phyloP scores from a whole-genome alignment of 2,113 vertebrate species.

The Rhegmatorhina hoffmannsi region DNA sequence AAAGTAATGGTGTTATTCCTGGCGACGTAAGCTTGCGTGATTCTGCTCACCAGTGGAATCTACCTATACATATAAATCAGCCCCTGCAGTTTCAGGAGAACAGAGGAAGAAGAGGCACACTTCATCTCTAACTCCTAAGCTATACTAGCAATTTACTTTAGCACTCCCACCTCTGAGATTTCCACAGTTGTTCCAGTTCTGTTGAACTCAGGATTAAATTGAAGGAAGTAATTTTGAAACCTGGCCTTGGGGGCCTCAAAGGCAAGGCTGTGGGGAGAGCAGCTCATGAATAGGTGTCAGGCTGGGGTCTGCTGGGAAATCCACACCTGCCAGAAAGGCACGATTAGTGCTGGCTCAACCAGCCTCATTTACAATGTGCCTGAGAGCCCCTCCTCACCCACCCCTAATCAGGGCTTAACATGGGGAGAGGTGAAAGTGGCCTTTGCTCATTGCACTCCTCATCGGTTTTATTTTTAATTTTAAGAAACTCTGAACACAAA shows the following conservation, averaged over 20 bases:
- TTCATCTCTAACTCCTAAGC: not conserved
- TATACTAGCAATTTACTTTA: not conserved
- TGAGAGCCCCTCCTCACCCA: not conserved
- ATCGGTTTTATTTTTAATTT: not conserved
- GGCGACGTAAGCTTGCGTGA: not conserved
- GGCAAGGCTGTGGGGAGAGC: not conserved
- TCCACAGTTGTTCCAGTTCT: not conserved
- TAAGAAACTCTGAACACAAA: not conserved
- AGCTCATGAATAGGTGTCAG: not conserved
- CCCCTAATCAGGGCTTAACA: not conserved
- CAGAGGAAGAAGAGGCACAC: slow-evolving; percentile 11
- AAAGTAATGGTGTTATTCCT: slow-evolving; percentile 53
- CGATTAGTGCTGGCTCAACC: not conserved
- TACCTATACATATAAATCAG: slow-evolving; percentile 27
- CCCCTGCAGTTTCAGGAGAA: not conserved
- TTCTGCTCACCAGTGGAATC: not conserved
- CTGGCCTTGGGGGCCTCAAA: not conserved
- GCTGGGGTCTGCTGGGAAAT: not conserved
- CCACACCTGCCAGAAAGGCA: not conserved
- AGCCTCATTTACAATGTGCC: not conserved
- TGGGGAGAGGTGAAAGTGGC: not conserved
- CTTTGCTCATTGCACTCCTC: not conserved
- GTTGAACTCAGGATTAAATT: slow-evolving; percentile 3
- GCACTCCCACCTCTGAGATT: not conserved
- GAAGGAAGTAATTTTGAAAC: slow-evolving; percentile 23